These are phyloP conservation scores for Sebastolobus alascanus DNA, from an alignment of 2,797 vertebrate species.

Conservation along the genomic window DNA sequence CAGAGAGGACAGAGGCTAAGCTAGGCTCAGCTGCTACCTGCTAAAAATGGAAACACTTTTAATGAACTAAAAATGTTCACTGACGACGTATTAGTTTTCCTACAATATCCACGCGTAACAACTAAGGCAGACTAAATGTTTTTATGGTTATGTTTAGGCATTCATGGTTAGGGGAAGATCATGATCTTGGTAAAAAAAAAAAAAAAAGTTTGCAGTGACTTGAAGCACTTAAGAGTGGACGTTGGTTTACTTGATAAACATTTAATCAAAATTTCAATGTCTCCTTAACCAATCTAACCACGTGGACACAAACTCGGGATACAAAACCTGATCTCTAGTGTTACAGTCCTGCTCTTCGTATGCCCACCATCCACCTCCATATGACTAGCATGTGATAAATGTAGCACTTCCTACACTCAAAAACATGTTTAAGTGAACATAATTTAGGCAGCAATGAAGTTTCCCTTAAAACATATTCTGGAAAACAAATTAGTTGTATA, in stretches of 20 bases:
- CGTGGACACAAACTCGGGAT: background rate
- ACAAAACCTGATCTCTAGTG: background rate
- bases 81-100: background rate
- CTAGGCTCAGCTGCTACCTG: background rate
- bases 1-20: conserved; percentile 5
- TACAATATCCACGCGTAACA: background rate
- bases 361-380: background rate
- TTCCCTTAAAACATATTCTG: no score
- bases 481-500: background rate
- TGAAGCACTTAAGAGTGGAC: background rate
- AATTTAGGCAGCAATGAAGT: no score
- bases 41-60: background rate
- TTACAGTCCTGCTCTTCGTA: background rate
- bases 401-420: background rate
- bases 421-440: background rate
- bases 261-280: background rate
- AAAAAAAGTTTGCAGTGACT: background rate
- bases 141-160: background rate
- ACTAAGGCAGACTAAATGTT: background rate
- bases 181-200: background rate
- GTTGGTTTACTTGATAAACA: background rate
- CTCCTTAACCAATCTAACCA: background rate
- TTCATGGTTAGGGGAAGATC: background rate
- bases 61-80: background rate
- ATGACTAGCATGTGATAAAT: background rate